Conservation (phyloP, 1,140 invertebrate species). For the Penaeus indicus region DNA sequence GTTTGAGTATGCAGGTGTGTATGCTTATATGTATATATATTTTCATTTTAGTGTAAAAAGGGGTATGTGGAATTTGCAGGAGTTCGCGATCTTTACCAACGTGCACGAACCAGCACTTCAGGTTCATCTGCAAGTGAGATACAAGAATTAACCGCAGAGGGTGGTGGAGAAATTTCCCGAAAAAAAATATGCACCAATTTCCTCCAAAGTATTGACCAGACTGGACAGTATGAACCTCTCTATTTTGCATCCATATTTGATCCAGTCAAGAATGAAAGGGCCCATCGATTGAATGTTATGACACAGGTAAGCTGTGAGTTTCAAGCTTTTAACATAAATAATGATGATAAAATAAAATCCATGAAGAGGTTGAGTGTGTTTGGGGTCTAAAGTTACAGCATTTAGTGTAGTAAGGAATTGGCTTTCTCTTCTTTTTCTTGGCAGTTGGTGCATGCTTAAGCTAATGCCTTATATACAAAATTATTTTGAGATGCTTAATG, state of each 20-base stretch:
- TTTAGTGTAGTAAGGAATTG: not conserved
- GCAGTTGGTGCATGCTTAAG: too few species aligned
- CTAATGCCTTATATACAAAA: too few species aligned
- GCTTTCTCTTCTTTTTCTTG: too few species aligned
- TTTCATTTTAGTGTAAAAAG: not conserved
- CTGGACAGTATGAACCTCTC: conserved; percentile 61
- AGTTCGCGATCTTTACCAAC: conserved; percentile 57
- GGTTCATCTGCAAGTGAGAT: conserved; percentile 32
- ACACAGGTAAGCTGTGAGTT: conserved; percentile 42
- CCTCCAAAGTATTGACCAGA: conserved; percentile 64
- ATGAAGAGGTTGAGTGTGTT: too few species aligned
- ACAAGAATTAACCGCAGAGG: conserved; percentile 24
- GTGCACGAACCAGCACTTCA: conserved; percentile 44
- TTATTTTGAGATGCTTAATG: too few species aligned
- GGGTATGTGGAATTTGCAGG: conserved; percentile 30
- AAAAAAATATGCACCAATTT: conserved; percentile 64
- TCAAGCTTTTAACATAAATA: too few species aligned
- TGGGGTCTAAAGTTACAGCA: too few species aligned
- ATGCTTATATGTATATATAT: not conserved
- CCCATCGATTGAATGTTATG: conserved; percentile 48
- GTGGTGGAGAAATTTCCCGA: conserved; percentile 42
- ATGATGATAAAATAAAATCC: too few species aligned
- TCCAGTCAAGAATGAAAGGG: conserved; percentile 58
- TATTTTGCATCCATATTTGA: conserved; percentile 55
- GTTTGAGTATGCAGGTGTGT: not conserved